Conservation (phyloP, 2,888 invertebrate species). For the Ditylenchus weischeri region DNA sequence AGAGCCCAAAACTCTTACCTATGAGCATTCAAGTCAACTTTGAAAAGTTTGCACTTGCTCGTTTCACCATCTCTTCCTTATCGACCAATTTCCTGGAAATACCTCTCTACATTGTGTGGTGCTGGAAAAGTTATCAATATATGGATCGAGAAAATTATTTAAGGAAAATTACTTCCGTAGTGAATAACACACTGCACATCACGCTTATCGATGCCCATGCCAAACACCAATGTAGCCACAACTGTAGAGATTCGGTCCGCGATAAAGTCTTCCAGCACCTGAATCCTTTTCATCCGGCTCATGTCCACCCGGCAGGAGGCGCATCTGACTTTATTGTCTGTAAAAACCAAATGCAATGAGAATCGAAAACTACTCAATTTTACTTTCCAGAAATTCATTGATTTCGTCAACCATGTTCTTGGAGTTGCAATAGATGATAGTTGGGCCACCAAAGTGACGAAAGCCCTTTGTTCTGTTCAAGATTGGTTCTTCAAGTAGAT, state of each 20-base stretch:
- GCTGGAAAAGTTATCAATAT: conserved; percentile 55
- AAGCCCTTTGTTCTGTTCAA: conserved; percentile 19
- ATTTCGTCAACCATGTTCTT: neutral
- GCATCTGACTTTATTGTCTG: conserved; percentile 27
- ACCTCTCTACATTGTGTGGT: conserved; percentile 71
- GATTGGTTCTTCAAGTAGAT: conserved; percentile 16
- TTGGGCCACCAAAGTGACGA: conserved; percentile 63
- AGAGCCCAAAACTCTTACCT: too few relatives aligned
- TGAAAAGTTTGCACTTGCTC: conserved; percentile 67
- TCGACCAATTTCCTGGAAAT: conserved; percentile 75
- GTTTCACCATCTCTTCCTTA: conserved; percentile 72
- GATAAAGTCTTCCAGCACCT: conserved; percentile 68
- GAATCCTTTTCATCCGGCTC: conserved; percentile 62
- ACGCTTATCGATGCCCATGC: conserved; percentile 65
- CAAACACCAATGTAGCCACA: conserved; percentile 64
- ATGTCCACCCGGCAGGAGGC: conserved; percentile 70
- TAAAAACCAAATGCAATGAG: neutral
- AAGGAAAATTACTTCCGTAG: conserved; percentile 64
- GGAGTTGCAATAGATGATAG: conserved; percentile 72
- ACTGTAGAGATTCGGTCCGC: conserved; percentile 64
- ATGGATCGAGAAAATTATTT: neutral
- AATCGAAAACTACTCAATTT: too few relatives aligned
- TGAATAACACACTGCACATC: conserved; percentile 72
- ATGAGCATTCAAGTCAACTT: too few relatives aligned
- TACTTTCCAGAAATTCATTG: neutral